A percentile compares a stretch with the other conserved stretches of the same genome.
These are phyloP conservation scores for Caranx ignobilis DNA, from an alignment of 2,113 vertebrate species.

Conservation along the genomic window DNA sequence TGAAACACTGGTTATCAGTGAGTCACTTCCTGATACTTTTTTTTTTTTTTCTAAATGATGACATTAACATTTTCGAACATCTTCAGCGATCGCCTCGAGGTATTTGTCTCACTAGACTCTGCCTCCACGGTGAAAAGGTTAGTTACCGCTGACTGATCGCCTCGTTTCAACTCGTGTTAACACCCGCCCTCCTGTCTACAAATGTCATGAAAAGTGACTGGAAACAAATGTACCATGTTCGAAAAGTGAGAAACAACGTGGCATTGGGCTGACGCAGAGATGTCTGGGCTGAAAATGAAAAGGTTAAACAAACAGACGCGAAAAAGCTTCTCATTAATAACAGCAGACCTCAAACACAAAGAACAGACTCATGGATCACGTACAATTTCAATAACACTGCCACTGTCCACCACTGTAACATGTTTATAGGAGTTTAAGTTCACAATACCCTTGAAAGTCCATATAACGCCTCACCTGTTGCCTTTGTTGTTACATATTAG, in stretches of 20 bases:
- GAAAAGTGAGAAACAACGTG: slow-evolving; percentile 6
- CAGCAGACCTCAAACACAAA: slow-evolving; percentile 5
- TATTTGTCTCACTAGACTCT: slow-evolving; percentile 38
- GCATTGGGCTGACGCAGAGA: slow-evolving; percentile 24
- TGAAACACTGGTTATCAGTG: slow-evolving; percentile 2
- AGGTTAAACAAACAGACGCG: slow-evolving; percentile 40
- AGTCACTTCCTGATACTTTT: background rate
- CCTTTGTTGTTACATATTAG: background rate
- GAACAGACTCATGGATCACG: slow-evolving; percentile 21
- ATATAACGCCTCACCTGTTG: slow-evolving; percentile 13
- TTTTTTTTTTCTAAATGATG: background rate
- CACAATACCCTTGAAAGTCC: slow-evolving; percentile 16
- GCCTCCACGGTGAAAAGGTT: slow-evolving; percentile 50
- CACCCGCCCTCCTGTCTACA: slow-evolving; percentile 8
- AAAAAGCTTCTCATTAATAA: background rate
- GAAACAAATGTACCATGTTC: slow-evolving; percentile 32
- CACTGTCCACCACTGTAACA: background rate
- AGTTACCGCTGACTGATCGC: slow-evolving; percentile 35
- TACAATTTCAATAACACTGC: slow-evolving; percentile 1
- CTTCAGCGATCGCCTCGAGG: slow-evolving; percentile 15
- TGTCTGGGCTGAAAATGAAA: slow-evolving; percentile 37
- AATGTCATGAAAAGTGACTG: slow-evolving; percentile 34
- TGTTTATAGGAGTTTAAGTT: slow-evolving; percentile 13
- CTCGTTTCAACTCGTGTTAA: slow-evolving; percentile 31
- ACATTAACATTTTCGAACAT: slow-evolving; percentile 36